A percentile compares a stretch with the other conserved stretches of the same genome.
Conservation (phyloP, 1,140 invertebrate genomes). For the Drosophila oshimai region DNA sequence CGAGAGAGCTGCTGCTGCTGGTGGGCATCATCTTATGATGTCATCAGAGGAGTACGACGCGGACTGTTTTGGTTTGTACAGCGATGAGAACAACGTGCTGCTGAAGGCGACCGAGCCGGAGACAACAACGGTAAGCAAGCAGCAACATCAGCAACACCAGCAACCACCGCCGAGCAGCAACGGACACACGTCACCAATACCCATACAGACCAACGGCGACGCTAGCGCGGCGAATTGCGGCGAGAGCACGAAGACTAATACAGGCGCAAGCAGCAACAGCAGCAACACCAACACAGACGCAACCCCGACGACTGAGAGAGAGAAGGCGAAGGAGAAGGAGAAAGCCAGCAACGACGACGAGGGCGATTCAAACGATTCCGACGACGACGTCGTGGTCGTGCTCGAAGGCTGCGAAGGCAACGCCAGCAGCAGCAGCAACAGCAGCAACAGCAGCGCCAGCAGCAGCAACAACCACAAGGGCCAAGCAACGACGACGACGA, state of each 20-base stretch:
- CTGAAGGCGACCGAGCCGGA: constrained; percentile 86
- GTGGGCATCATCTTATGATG: constrained; percentile 90
- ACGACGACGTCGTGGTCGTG: constrained; percentile 75
- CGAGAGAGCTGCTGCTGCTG: constrained; percentile 61
- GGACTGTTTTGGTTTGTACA: constrained; percentile 93
- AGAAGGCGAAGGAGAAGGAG: constrained; percentile 48
- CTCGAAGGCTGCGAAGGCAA: constrained; percentile 62
- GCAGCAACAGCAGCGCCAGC: neutral
- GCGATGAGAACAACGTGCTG: constrained; percentile 90
- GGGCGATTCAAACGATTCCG: constrained; percentile 58
- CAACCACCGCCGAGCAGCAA: constrained; percentile 54
- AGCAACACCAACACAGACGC: neutral
- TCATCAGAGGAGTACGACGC: constrained; percentile 96
- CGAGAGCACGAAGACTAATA: constrained; percentile 27
- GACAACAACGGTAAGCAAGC: constrained; percentile 28
- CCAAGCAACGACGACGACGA: constrained; percentile 2
- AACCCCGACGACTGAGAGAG: constrained; percentile 6
- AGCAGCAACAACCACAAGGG: constrained; percentile 37
- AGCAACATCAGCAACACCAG: constrained; percentile 36
- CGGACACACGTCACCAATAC: constrained; percentile 47
- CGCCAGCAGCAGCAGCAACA: constrained; percentile 43
- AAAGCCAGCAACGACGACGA: constrained; percentile 34
- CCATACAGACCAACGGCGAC: constrained; percentile 45
- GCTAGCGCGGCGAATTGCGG: constrained; percentile 67
- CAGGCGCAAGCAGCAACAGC: neutral